Conservation (phyloP, 1,140 invertebrate species). For the Drosophila kanapiae region DNA sequence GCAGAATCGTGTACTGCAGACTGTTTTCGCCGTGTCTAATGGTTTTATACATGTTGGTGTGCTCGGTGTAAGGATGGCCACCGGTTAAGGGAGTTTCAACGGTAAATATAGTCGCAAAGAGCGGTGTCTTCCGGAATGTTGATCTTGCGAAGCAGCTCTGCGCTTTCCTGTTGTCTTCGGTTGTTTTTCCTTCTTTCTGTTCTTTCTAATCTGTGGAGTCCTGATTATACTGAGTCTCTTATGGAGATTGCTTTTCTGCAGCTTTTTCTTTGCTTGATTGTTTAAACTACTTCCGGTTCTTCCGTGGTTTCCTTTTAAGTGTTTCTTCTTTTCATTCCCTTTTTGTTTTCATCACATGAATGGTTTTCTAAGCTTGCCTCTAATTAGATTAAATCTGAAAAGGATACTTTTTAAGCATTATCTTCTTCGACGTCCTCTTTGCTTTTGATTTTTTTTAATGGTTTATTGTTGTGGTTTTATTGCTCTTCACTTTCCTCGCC, state of each 20-base stretch:
- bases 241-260: conserved; percentile 1
- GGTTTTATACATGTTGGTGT: conserved; percentile 89
- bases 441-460: background rate
- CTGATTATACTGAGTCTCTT: background rate
- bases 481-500: background rate
- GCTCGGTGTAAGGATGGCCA: too few species aligned
- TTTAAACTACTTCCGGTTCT: background rate
- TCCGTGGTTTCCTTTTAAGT: background rate
- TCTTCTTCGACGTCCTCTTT: background rate
- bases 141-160: too few species aligned
- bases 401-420: background rate
- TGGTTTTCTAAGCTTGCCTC: conserved; percentile 1
- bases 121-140: too few species aligned
- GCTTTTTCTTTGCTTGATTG: background rate
- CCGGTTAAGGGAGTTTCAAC: background rate
- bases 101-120: background rate
- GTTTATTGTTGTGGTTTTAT: background rate
- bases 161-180: too few species aligned
- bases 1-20: conserved; percentile 90
- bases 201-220: background rate
- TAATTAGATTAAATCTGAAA: conserved; percentile 1
- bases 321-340: too few species aligned
- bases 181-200: background rate
- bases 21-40: conserved; percentile 90
- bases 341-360: conserved; percentile 10